Conservation (phyloP, 1,140 invertebrate genomes). For the Lepidurus arcticus region DNA sequence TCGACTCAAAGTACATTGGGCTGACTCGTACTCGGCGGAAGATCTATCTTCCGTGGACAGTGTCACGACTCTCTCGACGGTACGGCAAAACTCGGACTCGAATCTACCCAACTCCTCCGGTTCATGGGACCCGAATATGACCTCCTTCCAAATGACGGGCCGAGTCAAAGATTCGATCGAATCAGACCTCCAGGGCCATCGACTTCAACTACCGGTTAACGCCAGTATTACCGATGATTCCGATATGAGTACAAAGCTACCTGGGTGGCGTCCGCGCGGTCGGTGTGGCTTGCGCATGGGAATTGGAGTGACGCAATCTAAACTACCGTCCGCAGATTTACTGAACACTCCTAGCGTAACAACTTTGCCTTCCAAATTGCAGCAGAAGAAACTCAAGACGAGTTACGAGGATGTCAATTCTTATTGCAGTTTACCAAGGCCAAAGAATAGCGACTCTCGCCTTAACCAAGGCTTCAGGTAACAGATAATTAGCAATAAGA, state of each 20-base stretch:
- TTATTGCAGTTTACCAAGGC: not conserved
- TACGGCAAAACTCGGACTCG: not conserved
- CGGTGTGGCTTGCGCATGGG: not conserved
- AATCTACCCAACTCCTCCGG: not conserved
- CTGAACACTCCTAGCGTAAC: not conserved
- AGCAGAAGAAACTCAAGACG: not conserved
- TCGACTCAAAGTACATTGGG: not conserved
- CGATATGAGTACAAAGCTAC: not conserved
- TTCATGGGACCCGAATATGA: not conserved
- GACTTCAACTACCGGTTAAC: not conserved
- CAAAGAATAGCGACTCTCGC: not conserved
- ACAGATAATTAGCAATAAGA: not conserved
- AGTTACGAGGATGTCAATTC: not conserved
- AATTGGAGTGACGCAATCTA: not conserved
- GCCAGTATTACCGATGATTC: not conserved
- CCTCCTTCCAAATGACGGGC: not conserved
- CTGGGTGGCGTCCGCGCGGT: not conserved
- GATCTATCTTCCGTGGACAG: not conserved
- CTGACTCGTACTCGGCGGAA: not conserved
- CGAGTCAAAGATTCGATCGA: slow-evolving; percentile 6
- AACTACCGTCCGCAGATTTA: not conserved
- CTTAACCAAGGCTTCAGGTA: not conserved
- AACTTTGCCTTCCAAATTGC: not conserved
- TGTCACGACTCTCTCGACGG: not conserved
- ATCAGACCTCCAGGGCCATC: not conserved